A percentile compares a stretch with the other conserved stretches of the same genome.
Conservation (phyloP, 2,113 vertebrate species). For the Arothron firmamentum region DNA sequence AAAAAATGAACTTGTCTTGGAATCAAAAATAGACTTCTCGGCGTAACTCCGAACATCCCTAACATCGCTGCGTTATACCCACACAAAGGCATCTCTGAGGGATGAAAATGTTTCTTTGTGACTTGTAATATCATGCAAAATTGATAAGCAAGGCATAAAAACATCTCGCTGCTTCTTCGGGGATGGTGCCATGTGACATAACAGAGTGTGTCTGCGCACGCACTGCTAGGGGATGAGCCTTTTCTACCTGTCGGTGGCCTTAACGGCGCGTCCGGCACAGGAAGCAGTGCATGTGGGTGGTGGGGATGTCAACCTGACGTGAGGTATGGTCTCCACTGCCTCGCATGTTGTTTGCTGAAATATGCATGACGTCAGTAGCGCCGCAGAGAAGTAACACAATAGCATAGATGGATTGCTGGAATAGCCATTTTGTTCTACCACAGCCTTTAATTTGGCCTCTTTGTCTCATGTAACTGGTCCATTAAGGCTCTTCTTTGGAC, state of each 20-base stretch:
- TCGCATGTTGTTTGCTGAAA: slow-evolving; percentile 61
- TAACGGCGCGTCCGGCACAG: slow-evolving; percentile 17
- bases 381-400: slow-evolving; percentile 7
- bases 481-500: no score
- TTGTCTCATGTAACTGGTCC: no score
- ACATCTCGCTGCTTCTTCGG: neutral
- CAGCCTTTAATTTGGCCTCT: no score
- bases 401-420: no score
- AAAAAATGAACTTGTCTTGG: neutral
- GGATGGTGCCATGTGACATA: neutral
- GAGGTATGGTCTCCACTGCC: slow-evolving; percentile 30
- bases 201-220: slow-evolving; percentile 8
- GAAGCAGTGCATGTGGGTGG: slow-evolving; percentile 29
- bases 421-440: no score
- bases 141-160: neutral
- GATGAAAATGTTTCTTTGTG: slow-evolving; percentile 6
- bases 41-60: neutral
- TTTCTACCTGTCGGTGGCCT: slow-evolving; percentile 19
- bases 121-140: slow-evolving; percentile 15
- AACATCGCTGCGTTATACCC: neutral
- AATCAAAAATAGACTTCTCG: neutral
- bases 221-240: neutral
- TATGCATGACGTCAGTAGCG: slow-evolving; percentile 52
- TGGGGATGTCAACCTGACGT: slow-evolving; percentile 50
- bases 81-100: neutral